Base-by-base conservation (phyloP, 2,888 invertebrate genomes). In the Julus scanicus region DNA sequence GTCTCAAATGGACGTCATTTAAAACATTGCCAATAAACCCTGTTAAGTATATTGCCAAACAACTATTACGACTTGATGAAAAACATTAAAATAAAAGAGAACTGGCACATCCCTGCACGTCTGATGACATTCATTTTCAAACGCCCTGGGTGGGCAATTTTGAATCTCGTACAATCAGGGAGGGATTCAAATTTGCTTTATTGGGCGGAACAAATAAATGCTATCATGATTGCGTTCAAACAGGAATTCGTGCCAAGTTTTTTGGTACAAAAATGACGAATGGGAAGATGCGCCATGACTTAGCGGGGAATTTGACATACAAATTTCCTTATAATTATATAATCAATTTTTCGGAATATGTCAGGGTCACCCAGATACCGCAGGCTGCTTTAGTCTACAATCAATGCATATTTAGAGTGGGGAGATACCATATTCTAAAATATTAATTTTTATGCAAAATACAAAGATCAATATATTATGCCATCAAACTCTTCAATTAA, bases 1-100 rank as follows among this genome's bases (percentile, higher is more conserved):
- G 71, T 71, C 29, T 71, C 71, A 11, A 71, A 71, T 71, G 71
- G 71, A 71, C 71, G 71, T 71, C 71, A 71, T 71, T 71, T 71
- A 71, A 71, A 71, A 71, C 71, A 53, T 8, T 29, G 71, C 71
- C 71, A 71, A 71, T 71, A 71, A 71, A 71, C 63, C 8, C 63
- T 17, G 63, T n/a, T 63, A 63, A 63, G 63, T 63, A 63, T 63
- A 63, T 63, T 63, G n/a, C 71, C 71, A 71, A 71, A 71, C 71
- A 71, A 71, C 71, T 71, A 71, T 71, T 29, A 71, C 29, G 9
- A 71, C 20, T 29, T n/a, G 71, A 71, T 71, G 71, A 71, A 71
- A 71, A 71, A 29, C 71, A 71, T 71, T 17, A 29, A 71, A 71
- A 71, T 29, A 71, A 71, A 71, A 29, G 71, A 29, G 8, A 71